Percentiles rank a stretch among this genome's conserved stretches.
Conservation (phyloP, 35 echinoderm and acorn worm species). For the Lytechinus variegatus region DNA sequence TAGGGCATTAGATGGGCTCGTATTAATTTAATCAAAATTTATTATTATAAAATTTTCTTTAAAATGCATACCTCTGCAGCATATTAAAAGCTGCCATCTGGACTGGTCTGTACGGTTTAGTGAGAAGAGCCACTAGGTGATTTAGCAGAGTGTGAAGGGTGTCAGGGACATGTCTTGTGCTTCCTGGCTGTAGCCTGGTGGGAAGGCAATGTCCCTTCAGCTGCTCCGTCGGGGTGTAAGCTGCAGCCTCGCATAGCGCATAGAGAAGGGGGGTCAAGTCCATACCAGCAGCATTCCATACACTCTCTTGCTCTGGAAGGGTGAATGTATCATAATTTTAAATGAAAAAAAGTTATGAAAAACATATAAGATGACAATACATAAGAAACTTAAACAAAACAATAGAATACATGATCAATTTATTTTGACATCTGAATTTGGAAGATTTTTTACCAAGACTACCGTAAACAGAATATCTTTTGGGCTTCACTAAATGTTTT, state of each 20-base stretch:
- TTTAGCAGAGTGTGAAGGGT: constrained; percentile 73
- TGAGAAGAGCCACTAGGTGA: constrained; percentile 58
- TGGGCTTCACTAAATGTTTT: too few species aligned
- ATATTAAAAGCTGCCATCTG: constrained; percentile 71
- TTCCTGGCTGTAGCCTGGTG: constrained; percentile 60
- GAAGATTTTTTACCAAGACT: too few species aligned
- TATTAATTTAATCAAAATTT: too few species aligned
- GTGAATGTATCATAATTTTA: background rate
- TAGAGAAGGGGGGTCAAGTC: constrained; percentile 48
- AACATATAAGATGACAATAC: too few species aligned
- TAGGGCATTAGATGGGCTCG: too few species aligned
- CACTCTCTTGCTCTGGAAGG: background rate
- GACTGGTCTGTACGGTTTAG: constrained; percentile 45
- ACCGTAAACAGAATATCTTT: too few species aligned
- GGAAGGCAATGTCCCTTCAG: constrained; percentile 64
- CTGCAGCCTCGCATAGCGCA: constrained; percentile 61
- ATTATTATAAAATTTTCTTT: too few species aligned
- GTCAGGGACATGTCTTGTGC: constrained; percentile 55
- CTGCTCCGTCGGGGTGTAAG: constrained; percentile 54
- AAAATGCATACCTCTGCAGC: constrained; percentile 61
- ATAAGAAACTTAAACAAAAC: too few species aligned
- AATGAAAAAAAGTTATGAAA: too few species aligned
- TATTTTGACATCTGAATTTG: too few species aligned
- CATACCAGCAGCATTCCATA: background rate
- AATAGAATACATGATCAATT: too few species aligned